Evolutionary conservation across 2,888 invertebrate species (phyloP), one percentile per base, ranked within the genome.

Genomic region (Acleris sparsana): DNA sequence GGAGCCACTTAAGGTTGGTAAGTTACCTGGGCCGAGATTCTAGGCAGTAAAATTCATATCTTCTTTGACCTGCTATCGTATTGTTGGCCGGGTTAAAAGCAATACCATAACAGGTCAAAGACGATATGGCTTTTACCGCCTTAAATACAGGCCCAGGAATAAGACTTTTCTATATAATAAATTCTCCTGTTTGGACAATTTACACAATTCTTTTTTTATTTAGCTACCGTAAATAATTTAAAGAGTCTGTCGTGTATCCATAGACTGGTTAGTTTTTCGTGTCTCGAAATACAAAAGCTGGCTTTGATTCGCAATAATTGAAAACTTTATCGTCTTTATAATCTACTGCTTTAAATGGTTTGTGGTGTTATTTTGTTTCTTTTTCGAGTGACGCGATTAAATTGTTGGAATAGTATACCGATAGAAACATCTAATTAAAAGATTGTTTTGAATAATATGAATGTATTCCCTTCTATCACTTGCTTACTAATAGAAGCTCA

Each of bases 241-340:
- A 55, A 55, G 13, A 39, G n/a, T n/a, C n/a, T 20, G 43, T 20
- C 20, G 39, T 5, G 20, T 55, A 9, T 55, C 11, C 20, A 9
- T 39, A 20, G 43, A 18, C 44, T 4, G 16, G 49, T 17, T 17
- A 17, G 17, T 9, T 20, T 7, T 17, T 48, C 48, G 18, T 20
- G 18, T 11, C 20, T 20, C 22, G 33, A 33, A 29, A 18, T 39
- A 20, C 16, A n/a, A 56, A 56, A 51, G 44, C 53, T 6, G 44
- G 18, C 16, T 33, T 53, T 3, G n/a, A 55, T 6, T 55, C 20
- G 43, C 39, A 5, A 16, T 11, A 53, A 39, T 53, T n/a, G 11
- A 43, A 56, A 56, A 44, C n/a, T n/a, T 22, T 44, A 44, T 44
- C 55, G 20, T 55, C 6, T 55, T n/a, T 43, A 43, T 16, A n/a